phyloP scores from a whole-genome alignment of 2,888 invertebrate species.

The Cataglyphis albicans region DNA sequence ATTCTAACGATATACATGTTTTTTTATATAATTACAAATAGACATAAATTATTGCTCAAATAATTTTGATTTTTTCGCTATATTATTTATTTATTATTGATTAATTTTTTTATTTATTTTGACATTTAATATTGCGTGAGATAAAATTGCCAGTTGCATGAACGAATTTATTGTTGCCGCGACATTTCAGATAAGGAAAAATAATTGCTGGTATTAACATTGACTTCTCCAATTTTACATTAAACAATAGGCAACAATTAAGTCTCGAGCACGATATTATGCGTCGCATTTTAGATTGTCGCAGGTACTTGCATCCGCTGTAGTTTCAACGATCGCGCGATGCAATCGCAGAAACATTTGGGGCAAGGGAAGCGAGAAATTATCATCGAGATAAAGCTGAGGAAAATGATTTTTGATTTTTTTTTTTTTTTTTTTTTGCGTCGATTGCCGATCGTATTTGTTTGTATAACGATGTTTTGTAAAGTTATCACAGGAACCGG shows the following conservation, averaged over 20 bases:
- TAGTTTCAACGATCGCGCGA: background rate
- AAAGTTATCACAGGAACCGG: conserved; percentile 32
- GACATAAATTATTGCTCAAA: background rate
- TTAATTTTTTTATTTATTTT: background rate
- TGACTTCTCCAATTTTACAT: background rate
- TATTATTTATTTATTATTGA: background rate
- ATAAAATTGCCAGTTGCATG: background rate
- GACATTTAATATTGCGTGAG: background rate
- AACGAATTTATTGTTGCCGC: background rate
- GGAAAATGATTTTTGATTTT: conserved; percentile 44
- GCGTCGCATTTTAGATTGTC: background rate
- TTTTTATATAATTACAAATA: background rate
- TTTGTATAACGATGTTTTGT: conserved; percentile 38
- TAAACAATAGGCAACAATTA: background rate
- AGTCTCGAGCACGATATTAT: background rate
- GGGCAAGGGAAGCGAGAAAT: background rate
- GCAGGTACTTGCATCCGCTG: conserved; percentile 7
- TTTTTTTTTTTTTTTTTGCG: conserved; percentile 55
- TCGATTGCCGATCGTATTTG: conserved; percentile 12
- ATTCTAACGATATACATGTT: background rate
- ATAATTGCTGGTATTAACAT: background rate
- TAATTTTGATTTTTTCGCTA: background rate
- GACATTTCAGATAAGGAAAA: background rate
- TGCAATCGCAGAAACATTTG: background rate
- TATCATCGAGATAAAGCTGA: background rate